A percentile compares a stretch with the other conserved stretches of the same genome.
phyloP scores from a whole-genome alignment of 2,888 invertebrate species.

The Cheilosia scutellata region DNA sequence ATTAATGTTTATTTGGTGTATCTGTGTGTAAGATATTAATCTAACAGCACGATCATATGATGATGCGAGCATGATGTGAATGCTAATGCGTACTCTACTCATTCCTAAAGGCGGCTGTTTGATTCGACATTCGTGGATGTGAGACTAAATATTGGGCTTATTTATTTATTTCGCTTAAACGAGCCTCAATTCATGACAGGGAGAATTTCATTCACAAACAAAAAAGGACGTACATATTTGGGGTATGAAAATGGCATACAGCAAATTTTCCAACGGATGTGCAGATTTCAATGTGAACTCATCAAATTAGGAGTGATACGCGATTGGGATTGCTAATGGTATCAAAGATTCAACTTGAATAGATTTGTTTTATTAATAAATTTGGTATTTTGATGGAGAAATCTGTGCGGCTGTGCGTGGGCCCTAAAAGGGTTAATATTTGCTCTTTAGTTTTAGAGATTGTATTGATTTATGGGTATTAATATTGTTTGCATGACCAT shows the following conservation, averaged over 20 bases:
- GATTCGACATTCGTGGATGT: no score
- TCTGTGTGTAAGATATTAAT: conserved; percentile 46
- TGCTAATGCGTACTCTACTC: conserved; percentile 63
- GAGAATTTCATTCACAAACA: conserved; percentile 36
- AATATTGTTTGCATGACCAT: conserved; percentile 48
- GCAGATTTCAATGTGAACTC: conserved; percentile 65
- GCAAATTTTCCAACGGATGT: conserved; percentile 46
- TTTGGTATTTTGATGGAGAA: not conserved
- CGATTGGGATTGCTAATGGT: conserved; percentile 67
- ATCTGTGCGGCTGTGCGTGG: conserved; percentile 8
- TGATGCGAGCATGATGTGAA: conserved; percentile 63
- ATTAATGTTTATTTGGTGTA: conserved; percentile 38
- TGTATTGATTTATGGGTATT: conserved; percentile 70
- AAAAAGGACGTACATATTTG: conserved; percentile 1
- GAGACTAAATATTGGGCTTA: no score
- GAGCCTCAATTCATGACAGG: conserved; percentile 41
- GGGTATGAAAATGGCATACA: conserved; percentile 10
- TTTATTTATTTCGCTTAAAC: conserved; percentile 72
- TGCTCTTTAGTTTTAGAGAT: conserved; percentile 69
- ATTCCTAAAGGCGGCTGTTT: conserved; percentile 28
- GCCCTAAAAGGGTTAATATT: conserved; percentile 68
- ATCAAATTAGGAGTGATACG: conserved; percentile 70
- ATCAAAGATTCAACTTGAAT: conserved; percentile 72
- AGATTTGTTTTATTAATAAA: conserved; percentile 68
- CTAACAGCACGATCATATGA: conserved; percentile 65